phyloP scores from a whole-genome alignment of 2,888 invertebrate genomes.

The Cryptosula pallasiana region DNA sequence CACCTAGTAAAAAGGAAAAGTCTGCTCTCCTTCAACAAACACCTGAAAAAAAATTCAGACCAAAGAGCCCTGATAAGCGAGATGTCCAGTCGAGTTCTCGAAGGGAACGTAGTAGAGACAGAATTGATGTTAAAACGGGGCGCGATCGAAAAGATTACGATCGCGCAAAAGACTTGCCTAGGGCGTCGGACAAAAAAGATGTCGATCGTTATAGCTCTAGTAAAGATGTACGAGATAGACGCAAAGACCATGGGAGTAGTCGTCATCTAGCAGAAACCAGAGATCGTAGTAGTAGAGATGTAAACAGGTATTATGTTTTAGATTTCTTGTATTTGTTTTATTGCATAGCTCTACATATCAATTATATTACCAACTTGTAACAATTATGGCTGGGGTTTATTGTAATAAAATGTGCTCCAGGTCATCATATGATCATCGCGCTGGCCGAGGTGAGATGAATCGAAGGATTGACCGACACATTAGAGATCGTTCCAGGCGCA shows the following conservation, averaged over 20 bases:
- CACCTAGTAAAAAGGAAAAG: neutral
- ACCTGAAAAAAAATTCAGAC: neutral
- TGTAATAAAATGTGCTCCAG: no score
- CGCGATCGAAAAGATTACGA: neutral
- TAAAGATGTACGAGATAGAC: neutral
- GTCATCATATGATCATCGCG: neutral
- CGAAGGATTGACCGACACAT: neutral
- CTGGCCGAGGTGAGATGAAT: constrained; percentile 57
- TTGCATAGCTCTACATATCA: no score
- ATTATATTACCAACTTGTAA: no score
- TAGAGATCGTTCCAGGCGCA: neutral
- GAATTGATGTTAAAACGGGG: neutral
- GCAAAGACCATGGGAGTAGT: neutral
- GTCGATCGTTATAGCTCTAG: neutral
- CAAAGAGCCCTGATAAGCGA: neutral
- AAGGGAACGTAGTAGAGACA: constrained; percentile 26
- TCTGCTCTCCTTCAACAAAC: neutral
- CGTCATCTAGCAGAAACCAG: neutral
- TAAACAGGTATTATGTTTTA: no score
- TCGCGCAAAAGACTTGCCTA: neutral
- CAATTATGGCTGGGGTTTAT: no score
- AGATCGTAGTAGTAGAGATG: neutral
- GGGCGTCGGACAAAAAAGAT: neutral
- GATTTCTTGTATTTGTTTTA: no score
- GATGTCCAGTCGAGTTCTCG: neutral